Evolutionary conservation across 1,140 invertebrate genomes (phyloP).

Genomic region (Eufriesea mexicana): DNA sequence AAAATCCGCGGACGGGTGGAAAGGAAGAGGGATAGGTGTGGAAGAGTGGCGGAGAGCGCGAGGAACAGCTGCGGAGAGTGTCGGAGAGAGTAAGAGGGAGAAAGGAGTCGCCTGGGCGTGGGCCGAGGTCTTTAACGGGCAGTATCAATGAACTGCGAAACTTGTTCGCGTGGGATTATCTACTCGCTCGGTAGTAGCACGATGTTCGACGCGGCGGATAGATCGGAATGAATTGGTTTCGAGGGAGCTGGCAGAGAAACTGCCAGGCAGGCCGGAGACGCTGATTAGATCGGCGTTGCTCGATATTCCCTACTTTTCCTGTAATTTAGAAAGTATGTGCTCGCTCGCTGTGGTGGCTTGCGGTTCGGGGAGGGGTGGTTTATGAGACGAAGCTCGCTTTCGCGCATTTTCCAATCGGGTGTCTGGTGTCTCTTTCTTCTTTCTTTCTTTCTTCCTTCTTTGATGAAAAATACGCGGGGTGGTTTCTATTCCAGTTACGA

Average conservation of each 20-base stretch:
- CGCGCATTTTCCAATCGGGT: no score
- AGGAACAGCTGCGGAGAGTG: no score
- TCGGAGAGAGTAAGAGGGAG: background rate
- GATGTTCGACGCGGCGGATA: conserved; percentile 17
- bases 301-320: background rate
- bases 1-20: conserved; percentile 23
- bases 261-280: background rate
- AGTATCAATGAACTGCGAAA: conserved; percentile 73
- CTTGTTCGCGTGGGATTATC: conserved; percentile 70
- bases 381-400: no score
- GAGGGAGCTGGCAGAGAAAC: background rate
- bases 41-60: background rate
- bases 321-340: no score
- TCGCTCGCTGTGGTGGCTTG: no score
- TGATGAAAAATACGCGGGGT: no score
- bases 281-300: background rate
- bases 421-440: no score
- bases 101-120: conserved; percentile 49
- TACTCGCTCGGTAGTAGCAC: conserved; percentile 39
- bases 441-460: no score
- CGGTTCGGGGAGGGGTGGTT: no score
- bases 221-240: conserved; percentile 36
- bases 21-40: conserved; percentile 1
- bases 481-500: no score
- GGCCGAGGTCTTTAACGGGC: conserved; percentile 61